phyloP scores from a whole-genome alignment of 2,888 invertebrate species.

The Drosophila mimetica region DNA sequence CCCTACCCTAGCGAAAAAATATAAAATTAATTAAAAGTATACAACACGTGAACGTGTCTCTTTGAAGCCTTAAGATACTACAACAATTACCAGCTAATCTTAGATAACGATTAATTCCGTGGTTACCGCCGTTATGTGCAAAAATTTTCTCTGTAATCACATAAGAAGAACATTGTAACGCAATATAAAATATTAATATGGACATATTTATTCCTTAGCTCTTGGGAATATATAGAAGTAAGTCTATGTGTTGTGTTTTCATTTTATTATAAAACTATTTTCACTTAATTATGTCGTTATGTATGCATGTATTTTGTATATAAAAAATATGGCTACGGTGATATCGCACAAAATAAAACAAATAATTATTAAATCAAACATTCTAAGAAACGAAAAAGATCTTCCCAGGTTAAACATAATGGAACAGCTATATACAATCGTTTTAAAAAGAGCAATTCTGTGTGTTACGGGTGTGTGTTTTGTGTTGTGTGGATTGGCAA shows the following conservation, averaged over 20 bases:
- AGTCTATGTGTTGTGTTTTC: constrained; percentile 50
- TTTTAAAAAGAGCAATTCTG: constrained; percentile 33
- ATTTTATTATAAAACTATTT: constrained; percentile 67
- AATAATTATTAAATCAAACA: constrained; percentile 48
- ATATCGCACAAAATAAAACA: constrained; percentile 57
- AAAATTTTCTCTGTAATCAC: constrained; percentile 51
- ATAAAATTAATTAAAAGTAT: constrained; percentile 69
- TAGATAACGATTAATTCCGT: constrained; percentile 68
- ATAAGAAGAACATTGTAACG: constrained; percentile 59
- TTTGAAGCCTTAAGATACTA: constrained; percentile 61
- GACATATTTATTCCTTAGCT: constrained; percentile 61
- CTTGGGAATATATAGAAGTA: constrained; percentile 66
- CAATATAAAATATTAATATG: constrained; percentile 60
- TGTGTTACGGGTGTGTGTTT: constrained; percentile 1
- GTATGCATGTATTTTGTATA: constrained; percentile 57
- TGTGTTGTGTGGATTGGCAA: constrained; percentile 31
- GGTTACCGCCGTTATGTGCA: constrained; percentile 30
- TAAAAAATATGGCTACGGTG: constrained; percentile 68
- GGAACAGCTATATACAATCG: constrained; percentile 44
- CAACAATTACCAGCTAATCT: constrained; percentile 66
- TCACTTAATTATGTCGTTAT: constrained; percentile 63
- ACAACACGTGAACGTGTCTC: constrained; percentile 52
- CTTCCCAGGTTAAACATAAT: constrained; percentile 36
- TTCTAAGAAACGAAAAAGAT: constrained; percentile 47
- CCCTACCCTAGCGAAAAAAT: constrained; percentile 63